These are phyloP conservation scores for Thymelicus sylvestris DNA, from an alignment of 2,888 invertebrate species.

Conservation along the genomic window DNA sequence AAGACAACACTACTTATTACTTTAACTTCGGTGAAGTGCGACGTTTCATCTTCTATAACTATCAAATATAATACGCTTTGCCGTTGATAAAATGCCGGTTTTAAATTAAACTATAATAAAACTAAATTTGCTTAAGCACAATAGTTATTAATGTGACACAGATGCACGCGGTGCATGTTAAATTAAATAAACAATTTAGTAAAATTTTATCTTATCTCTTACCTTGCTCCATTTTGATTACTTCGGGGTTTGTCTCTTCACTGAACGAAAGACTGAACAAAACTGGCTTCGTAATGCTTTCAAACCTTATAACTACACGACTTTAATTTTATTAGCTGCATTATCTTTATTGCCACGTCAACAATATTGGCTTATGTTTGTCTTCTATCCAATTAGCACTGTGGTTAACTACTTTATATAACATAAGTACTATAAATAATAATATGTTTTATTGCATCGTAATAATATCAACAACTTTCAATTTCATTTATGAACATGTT, in stretches of 20 bases:
- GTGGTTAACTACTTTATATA: neutral
- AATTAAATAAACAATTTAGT: slow-evolving; percentile 9
- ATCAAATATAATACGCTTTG: neutral
- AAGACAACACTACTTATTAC: no score
- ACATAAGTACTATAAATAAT: no score
- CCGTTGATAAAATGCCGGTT: neutral
- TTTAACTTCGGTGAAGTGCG: no score
- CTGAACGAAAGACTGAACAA: slow-evolving; percentile 38
- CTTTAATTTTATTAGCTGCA: slow-evolving; percentile 60
- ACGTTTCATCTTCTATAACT: no score
- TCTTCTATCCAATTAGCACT: slow-evolving; percentile 15
- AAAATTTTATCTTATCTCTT: slow-evolving; percentile 27
- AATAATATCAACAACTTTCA: no score
- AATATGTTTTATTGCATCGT: no score
- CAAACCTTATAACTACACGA: slow-evolving; percentile 56
- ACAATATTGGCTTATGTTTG: slow-evolving; percentile 9
- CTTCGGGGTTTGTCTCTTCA: slow-evolving; percentile 34
- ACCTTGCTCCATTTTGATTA: slow-evolving; percentile 31
- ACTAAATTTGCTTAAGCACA: neutral
- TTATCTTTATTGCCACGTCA: slow-evolving; percentile 52
- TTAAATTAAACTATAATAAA: neutral
- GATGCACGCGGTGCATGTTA: neutral
- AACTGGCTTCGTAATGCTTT: slow-evolving; percentile 50
- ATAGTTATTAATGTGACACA: neutral
- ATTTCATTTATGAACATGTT: no score